Evolutionary conservation across 2,113 vertebrate genomes (phyloP), one percentile per base, ranked within the genome.

Genomic region (Centrocercus urophasianus): DNA sequence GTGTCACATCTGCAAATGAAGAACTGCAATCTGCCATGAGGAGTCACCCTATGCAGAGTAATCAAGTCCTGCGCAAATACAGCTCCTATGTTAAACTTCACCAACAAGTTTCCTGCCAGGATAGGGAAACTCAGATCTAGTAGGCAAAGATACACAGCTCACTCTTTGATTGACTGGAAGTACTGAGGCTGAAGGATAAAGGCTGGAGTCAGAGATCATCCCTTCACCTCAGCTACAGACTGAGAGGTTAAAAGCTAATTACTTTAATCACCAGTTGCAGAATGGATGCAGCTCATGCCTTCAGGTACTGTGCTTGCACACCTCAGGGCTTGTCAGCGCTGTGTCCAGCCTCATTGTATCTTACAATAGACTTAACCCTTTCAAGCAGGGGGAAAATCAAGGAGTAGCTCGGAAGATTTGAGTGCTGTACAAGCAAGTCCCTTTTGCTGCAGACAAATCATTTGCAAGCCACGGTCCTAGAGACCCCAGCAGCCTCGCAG

Each of bases 1-100:
- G 86, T 94, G 74, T 78, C 93, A 95, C 83, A 93, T 70, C 92
- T 90, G 90, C 80, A 88, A 88, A 80, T 43, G 38, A 91, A 21
- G 1, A 61, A 20, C 42, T 6, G 0, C 70, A 66, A 74, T 64
- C 42, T 71, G 82, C 34, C 0, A 0, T 3, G 16, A 60, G 81
- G 72, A 77, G 73, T 8, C 79, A 82, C n/a, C 14, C 24, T 0
- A 30, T 9, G 15, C 70, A 72, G 22, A 82, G 16, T 78, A 73
- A 82, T 36, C 11, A 6, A 59, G 54, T 52, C 27, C 64, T 20
- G 52, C 47, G 60, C 63, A 63, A 11, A 10, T 50, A 45, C 63
- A 25, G 60, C 6, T 1, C 13, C 63, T 8, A 1, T 15, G 27
- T 28, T 67, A 65, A 7, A 76, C 8, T 78, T 54, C 71, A 89